Evolutionary conservation across 2,797 vertebrate species (phyloP), one percentile per base, ranked within the genome.

Genomic region (Lepus townsendii): DNA sequence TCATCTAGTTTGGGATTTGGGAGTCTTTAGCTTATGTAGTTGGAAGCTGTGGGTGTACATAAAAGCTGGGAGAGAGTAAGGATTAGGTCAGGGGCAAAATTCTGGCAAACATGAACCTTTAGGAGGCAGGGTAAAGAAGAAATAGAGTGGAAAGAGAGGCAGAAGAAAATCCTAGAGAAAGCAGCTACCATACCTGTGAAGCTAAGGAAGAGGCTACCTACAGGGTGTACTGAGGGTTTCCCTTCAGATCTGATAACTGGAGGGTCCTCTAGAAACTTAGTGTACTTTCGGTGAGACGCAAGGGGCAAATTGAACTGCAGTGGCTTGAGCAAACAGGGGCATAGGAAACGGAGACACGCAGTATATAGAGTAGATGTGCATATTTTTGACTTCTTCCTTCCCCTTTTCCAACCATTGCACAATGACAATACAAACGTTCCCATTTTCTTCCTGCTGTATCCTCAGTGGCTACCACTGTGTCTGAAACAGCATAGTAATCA

Each of bases 401-500:
- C 9, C 62, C 60, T 82, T 91, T 83, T 63, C 60, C 71, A 62
- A 19, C 54, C 27, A 32, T 80, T 83, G 42, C 35, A 75, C 47
- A 76, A 54, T 92, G 78, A 77, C 60, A 52, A 63, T 26, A 32
- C 47, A 69, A 80, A 72, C 47, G 52, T 69, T 57, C n/a, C 63
- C 7, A 9, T 66, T 90, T 93, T 75, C 42, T 90, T 42, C 63
- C 52, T n/a, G 54, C 42, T 76, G 50, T 87, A 77, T 72, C 65
- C 17, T 84, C 32, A 82, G 69, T 7, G 20, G 92, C 30, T 71
- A 78, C 75, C 75, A 24, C 80, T 66, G 10, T 93, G 32, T 66
- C 80, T 80, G 83, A 93, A 95, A 86, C 63, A 38, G 90, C 94
- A 57, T 83, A 95, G 79, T 66, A 35, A 72, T 92, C 75, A 83